Evolutionary conservation across 2,113 vertebrate genomes (phyloP).

Genomic region (Telmatochromis brichardi): DNA sequence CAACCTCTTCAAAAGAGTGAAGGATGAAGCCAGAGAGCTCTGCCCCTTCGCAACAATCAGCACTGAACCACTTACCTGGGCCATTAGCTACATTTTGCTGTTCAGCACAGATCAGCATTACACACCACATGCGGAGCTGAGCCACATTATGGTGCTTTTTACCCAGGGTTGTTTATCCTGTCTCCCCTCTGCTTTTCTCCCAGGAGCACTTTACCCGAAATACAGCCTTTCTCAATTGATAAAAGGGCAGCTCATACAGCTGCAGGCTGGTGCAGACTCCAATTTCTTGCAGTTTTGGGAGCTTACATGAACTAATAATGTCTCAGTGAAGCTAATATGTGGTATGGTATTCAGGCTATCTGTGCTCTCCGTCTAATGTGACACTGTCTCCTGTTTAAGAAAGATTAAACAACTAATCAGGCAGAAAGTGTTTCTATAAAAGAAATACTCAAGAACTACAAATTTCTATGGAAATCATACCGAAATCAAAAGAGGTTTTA

Average conservation of each 20-base stretch:
- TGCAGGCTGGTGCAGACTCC: background rate
- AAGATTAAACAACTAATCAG: background rate
- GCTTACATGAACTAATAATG: background rate
- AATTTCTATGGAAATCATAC: background rate
- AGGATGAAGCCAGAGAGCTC: slow-evolving; percentile 7
- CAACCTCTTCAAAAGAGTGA: background rate
- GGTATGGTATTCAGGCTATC: background rate
- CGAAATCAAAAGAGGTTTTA: background rate
- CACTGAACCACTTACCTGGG: slow-evolving; percentile 65
- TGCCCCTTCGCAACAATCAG: slow-evolving; percentile 52
- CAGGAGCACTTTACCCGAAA: slow-evolving; percentile 7
- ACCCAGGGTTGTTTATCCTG: slow-evolving; percentile 41
- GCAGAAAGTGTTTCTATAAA: background rate
- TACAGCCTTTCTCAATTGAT: background rate
- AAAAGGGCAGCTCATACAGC: background rate
- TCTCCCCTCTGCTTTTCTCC: background rate
- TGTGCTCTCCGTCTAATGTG: background rate
- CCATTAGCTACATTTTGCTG: slow-evolving; percentile 58
- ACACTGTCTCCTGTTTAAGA: background rate
- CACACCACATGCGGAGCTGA: slow-evolving; percentile 26
- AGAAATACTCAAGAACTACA: background rate
- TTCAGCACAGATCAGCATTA: slow-evolving; percentile 65
- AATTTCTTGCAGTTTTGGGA: background rate
- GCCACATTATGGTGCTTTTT: slow-evolving; percentile 54
- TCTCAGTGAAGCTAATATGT: background rate